Evolutionary conservation across 1,140 invertebrate species (phyloP), one percentile per base, ranked within the genome.

Genomic region (Conus ventricosus): DNA sequence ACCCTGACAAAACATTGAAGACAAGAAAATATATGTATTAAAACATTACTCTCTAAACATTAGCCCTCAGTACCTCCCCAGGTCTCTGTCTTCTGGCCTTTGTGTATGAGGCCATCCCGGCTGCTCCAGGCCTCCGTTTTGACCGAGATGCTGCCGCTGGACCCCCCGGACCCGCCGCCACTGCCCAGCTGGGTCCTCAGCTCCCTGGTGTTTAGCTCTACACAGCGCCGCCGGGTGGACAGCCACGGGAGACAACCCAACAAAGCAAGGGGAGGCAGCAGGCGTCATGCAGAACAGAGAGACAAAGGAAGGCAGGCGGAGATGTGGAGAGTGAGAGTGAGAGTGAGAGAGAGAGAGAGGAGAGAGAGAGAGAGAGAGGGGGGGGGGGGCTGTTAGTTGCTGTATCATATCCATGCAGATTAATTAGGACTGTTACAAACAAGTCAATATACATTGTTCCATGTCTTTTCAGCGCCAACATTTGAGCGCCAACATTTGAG

Each of bases 121-220:
- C 93, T 94, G 92, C 90, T 94, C 94, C 94, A 94, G 13, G 93
- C 91, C 84, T 94, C 92, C 55, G 92, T 93, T 91, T 92, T 93
- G 71, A 94, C 92, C 53, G 91, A 91, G 17, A 94, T 92, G 57
- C 90, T 89, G 85, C 94, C 94, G 78, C 90, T 91, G 27, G 91
- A 91, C 13, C 6, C 7, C 27, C 89, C 89, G 11, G 90, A 88
- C 20, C 91, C 88, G 71, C 89, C 89, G 3, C 87, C 88, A 76
- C 92, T 91, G 87, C 89, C 89, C 53, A 94, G 90, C 90, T 93
- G 88, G 53, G 93, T 89, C 76, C 91, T 91, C 85, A 94, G 91
- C 78, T 90, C 89, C 85, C 89, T 90, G 57, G 92, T 92, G 89
- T 91, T 91, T 87, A 92, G 89, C 88, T 93, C 93, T 94, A 83